Base-by-base conservation (phyloP, 2,888 invertebrate species). In the Anodontia alba region DNA sequence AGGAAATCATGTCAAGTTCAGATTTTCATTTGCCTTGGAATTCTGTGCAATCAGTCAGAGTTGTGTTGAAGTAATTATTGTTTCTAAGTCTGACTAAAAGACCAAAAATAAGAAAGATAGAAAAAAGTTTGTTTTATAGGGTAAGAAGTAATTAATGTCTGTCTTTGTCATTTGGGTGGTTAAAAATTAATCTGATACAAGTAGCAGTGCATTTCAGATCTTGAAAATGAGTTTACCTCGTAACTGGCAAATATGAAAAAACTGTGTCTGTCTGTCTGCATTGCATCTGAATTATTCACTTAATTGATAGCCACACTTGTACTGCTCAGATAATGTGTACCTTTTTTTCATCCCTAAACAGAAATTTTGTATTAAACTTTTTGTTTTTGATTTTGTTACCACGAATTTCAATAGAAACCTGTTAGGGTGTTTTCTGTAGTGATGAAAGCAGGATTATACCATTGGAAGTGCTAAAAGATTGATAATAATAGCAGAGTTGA, bases 161-260 rank as follows among this genome's bases (percentile, higher is more conserved):
- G 62, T 62, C 62, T 62, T 15, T 62, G 62, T 62, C 62, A 62
- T 62, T 62, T 17, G 62, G 3, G 2, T 62, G 62, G 20, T 62
- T 10, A 62, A 62, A 62, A 62, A 62, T 38, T 3, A 26, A 29
- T 62, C 31, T 62, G 33, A 62, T 62, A 62, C 62, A 62, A 33
- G 62, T 62, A 33, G 62, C 62, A 33, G 20, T 33, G 31, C 62
- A 62, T 33, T 8, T 31, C 12, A 8, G 1, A 29, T 31, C 62
- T 62, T 62, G 62, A 62, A 62, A 62, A 62, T 15, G 29, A 31
- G 1, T 62, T 62, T 7, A 54, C n/a, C 38, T 3, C 29, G 26
- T 20, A 54, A 54, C 54, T 12, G 3, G 54, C 5, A 46, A 46
- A 20, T 46, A 20, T 20, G 46, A 20, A 46, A 46, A 46, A 46